A percentile compares a stretch with the other conserved stretches of the same genome.
Evolutionary conservation across 1,140 invertebrate species (phyloP).

Genomic region (Zaprionus nigranus): DNA sequence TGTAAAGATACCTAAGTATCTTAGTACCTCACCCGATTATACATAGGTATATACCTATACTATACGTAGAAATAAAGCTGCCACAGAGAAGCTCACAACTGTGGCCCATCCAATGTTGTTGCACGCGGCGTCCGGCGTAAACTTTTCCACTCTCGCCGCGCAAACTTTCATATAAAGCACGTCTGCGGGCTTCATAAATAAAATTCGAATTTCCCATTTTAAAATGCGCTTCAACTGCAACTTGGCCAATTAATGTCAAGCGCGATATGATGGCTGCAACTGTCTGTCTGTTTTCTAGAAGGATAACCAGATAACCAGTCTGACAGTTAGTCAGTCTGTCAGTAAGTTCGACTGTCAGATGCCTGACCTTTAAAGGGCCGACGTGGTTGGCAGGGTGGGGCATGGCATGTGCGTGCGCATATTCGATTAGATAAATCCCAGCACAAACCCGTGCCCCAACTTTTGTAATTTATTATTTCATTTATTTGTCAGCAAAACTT

Average conservation of each 20-base stretch:
- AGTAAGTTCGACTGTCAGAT: not conserved
- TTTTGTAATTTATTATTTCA: conserved; percentile 78
- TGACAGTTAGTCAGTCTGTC: not conserved
- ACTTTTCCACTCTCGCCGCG: conserved; percentile 55
- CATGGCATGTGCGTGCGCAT: conserved; percentile 47
- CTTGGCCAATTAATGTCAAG: conserved; percentile 72
- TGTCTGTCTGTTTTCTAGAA: conserved; percentile 2
- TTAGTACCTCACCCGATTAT: not conserved
- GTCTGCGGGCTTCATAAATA: conserved; percentile 46
- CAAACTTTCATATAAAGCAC: conserved; percentile 1
- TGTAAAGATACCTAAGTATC: not conserved
- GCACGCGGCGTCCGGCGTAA: conserved; percentile 41
- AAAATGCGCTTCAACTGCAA: conserved; percentile 32
- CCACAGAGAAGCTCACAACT: conserved; percentile 3
- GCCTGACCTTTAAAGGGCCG: conserved; percentile 1
- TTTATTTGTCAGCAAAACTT: conserved; percentile 76
- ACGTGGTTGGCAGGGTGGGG: not conserved
- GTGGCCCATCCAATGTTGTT: conserved; percentile 8
- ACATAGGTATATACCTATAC: too few species aligned
- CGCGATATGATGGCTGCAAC: conserved; percentile 29
- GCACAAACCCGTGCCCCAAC: conserved; percentile 47
- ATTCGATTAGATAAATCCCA: conserved; percentile 76
- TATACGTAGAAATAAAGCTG: too few species aligned
- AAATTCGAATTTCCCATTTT: conserved; percentile 31
- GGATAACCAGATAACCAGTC: not conserved